Evolutionary conservation across 2,797 vertebrate genomes (phyloP).

Genomic region (Leucoraja ocellata): DNA sequence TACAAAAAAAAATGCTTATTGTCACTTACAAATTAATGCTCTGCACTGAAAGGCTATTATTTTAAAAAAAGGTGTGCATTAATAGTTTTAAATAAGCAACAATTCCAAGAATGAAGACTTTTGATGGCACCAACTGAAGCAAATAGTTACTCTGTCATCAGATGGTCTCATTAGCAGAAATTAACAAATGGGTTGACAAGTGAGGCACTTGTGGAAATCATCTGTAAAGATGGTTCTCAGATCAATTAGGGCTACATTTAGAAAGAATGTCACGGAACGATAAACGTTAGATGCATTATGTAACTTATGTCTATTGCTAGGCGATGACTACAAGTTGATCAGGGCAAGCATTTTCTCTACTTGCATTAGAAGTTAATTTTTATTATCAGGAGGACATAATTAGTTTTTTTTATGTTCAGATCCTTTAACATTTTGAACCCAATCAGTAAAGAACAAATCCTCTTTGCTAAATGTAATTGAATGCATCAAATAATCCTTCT

Average conservation of each 20-base stretch:
- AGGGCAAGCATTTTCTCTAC: background rate
- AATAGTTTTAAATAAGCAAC: conserved; percentile 41
- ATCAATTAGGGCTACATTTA: conserved; percentile 20
- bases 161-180: conserved; percentile 45
- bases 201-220: conserved; percentile 42
- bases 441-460: background rate
- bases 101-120: conserved; percentile 41
- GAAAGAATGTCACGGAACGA: background rate
- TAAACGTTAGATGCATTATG: background rate
- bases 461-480: background rate
- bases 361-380: background rate
- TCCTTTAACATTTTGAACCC: background rate
- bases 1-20: background rate
- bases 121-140: conserved; percentile 44
- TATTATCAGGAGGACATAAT: background rate
- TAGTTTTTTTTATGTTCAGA: background rate
- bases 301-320: background rate
- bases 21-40: conserved; percentile 38
- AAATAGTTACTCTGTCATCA: conserved; percentile 46
- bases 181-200: conserved; percentile 43
- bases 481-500: background rate
- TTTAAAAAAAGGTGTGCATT: conserved; percentile 39
- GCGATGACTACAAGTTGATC: background rate
- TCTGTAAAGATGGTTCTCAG: conserved; percentile 40
- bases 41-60: conserved; percentile 40